phyloP scores from a whole-genome alignment of 2,888 invertebrate genomes.

The Pollenia labialis region DNA sequence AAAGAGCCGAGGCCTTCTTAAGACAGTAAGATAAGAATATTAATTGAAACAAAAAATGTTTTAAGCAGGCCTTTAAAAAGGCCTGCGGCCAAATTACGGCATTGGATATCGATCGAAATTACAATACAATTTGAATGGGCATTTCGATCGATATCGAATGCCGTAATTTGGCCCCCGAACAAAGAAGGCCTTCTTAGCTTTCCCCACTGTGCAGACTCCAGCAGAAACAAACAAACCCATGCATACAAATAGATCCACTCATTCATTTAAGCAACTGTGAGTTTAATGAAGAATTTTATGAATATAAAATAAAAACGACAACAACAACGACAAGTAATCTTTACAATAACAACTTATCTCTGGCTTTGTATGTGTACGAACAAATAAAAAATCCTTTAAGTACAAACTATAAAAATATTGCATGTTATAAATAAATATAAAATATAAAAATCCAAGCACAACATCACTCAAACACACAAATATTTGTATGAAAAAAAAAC shows the following conservation, averaged over 20 bases:
- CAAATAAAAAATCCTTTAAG: slow-evolving; percentile 54
- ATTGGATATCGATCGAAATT: too few relatives aligned
- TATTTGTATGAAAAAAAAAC: not conserved
- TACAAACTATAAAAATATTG: slow-evolving; percentile 16
- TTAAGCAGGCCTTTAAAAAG: too few relatives aligned
- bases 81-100: too few relatives aligned
- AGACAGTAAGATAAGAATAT: too few relatives aligned
- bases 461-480: slow-evolving; percentile 19
- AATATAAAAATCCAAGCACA: slow-evolving; percentile 29
- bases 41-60: too few relatives aligned
- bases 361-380: not conserved
- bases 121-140: too few relatives aligned
- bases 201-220: not conserved
- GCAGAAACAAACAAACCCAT: not conserved
- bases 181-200: too few relatives aligned
- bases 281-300: slow-evolving; percentile 36
- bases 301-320: slow-evolving; percentile 42
- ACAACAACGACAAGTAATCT: slow-evolving; percentile 37
- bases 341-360: slow-evolving; percentile 32
- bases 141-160: too few relatives aligned
- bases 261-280: slow-evolving; percentile 49
- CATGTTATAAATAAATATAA: slow-evolving; percentile 38
- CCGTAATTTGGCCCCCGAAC: too few relatives aligned
- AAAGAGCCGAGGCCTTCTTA: too few relatives aligned
- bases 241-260: slow-evolving; percentile 41